Percentiles rank a stretch among this genome's conserved stretches.
These are phyloP conservation scores for Etheostoma cragini DNA, from an alignment of 2,113 vertebrate species.

Conservation along the genomic window DNA sequence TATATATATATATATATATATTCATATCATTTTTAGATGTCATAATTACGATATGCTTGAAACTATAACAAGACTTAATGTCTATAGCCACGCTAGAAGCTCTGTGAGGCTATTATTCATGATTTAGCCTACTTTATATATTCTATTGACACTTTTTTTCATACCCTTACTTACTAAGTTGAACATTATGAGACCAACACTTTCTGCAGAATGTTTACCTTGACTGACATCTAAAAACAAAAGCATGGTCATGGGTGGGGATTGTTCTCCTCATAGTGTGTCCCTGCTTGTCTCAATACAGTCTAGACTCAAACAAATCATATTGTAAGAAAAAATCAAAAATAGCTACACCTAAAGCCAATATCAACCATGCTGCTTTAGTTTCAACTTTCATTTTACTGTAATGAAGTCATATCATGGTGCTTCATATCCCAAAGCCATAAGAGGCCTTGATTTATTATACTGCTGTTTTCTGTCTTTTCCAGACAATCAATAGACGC, in stretches of 20 bases:
- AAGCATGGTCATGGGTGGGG: neutral
- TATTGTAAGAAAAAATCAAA: slow-evolving; percentile 19
- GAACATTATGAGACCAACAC: neutral
- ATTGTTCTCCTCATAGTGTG: neutral
- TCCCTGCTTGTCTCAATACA: neutral
- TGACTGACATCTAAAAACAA: neutral
- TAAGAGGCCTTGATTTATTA: slow-evolving; percentile 54
- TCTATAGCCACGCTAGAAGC: neutral
- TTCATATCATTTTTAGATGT: neutral
- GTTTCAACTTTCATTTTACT: slow-evolving; percentile 65
- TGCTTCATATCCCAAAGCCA: slow-evolving; percentile 51
- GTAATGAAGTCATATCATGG: slow-evolving; percentile 51
- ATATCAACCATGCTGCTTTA: slow-evolving; percentile 33
- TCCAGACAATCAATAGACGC: slow-evolving; percentile 64
- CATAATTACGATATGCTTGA: neutral
- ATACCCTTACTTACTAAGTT: neutral
- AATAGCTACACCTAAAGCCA: slow-evolving; percentile 30
- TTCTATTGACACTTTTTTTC: neutral
- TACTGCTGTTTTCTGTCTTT: slow-evolving; percentile 46
- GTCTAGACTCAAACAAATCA: slow-evolving; percentile 23
- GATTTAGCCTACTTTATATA: neutral
- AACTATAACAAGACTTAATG: neutral
- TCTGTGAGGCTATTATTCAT: neutral
- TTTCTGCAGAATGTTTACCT: neutral
- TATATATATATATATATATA: too few relatives aligned